A percentile compares a stretch with the other conserved stretches of the same genome.
phyloP scores from a whole-genome alignment of 2,797 vertebrate genomes.

The Poliocrania exsul region DNA sequence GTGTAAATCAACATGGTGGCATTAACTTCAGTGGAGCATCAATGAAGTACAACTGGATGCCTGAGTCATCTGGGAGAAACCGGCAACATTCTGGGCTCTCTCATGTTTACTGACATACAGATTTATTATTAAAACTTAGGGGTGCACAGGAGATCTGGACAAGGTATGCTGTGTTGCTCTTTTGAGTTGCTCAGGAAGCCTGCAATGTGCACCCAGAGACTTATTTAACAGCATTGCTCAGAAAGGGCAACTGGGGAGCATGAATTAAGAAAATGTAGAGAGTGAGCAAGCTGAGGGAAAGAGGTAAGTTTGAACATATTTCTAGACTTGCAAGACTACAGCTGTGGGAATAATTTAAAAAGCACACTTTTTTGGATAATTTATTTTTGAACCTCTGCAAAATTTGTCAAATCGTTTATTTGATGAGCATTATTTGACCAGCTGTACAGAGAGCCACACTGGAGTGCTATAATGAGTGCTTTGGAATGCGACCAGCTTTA shows the following conservation, averaged over 20 bases:
- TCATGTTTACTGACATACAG: neutral
- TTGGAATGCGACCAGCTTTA: slow-evolving; percentile 21
- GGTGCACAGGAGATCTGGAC: neutral
- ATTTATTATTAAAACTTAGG: neutral
- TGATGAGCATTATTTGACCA: slow-evolving; percentile 64
- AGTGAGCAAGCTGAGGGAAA: neutral
- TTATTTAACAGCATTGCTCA: neutral
- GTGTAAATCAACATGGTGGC: neutral
- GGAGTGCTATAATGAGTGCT: slow-evolving; percentile 57
- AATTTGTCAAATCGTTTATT: slow-evolving; percentile 58
- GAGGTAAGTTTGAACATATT: neutral
- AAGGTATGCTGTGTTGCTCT: neutral
- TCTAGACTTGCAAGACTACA: neutral
- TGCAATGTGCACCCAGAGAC: slow-evolving; percentile 5
- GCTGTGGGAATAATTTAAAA: slow-evolving; percentile 60
- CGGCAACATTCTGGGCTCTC: neutral
- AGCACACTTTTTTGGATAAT: slow-evolving; percentile 34
- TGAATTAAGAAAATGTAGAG: slow-evolving; percentile 33
- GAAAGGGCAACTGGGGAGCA: neutral
- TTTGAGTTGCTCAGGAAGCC: slow-evolving; percentile 5
- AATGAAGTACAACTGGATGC: neutral
- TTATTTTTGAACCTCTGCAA: slow-evolving; percentile 57
- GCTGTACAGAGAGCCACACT: slow-evolving; percentile 30
- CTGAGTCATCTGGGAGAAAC: neutral
- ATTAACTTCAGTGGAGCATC: neutral